Percentiles rank a stretch among this genome's conserved stretches.
These are phyloP conservation scores for Lysiphlebus fabarum DNA, from an alignment of 1,140 invertebrate genomes.

Conservation along the genomic window DNA sequence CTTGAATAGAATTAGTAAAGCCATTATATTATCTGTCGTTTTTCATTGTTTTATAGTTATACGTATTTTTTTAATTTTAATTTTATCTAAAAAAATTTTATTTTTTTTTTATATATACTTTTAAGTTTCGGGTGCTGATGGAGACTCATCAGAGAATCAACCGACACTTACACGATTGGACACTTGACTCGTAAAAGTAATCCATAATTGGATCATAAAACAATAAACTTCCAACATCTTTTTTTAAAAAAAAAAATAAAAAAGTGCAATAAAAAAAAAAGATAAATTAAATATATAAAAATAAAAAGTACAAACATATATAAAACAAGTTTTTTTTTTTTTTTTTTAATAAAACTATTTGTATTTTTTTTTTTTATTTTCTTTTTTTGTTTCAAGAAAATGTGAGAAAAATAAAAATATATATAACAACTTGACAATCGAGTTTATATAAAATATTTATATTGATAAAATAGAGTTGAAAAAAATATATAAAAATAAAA, in stretches of 20 bases:
- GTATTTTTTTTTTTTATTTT: no score
- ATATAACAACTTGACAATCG: background rate
- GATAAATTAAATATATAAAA: no score
- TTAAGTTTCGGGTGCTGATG: background rate
- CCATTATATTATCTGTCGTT: conserved; percentile 15
- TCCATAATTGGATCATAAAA: conserved; percentile 53
- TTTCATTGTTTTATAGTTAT: background rate
- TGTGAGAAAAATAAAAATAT: background rate
- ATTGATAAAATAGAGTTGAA: background rate
- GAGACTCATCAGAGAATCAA: conserved; percentile 41
- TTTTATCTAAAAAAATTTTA: no score
- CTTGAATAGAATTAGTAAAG: conserved; percentile 23
- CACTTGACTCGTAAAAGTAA: conserved; percentile 45
- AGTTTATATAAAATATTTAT: background rate
- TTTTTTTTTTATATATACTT: no score
- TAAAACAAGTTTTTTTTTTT: background rate
- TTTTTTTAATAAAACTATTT: background rate
- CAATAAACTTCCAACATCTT: conserved; percentile 46
- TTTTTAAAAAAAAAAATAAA: no score
- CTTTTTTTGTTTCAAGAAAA: background rate
- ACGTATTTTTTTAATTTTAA: no score
- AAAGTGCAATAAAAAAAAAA: no score
- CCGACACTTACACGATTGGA: conserved; percentile 15
- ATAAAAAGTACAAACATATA: no score
- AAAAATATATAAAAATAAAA: background rate